These are phyloP conservation scores for Aphaenogaster floridana DNA, from an alignment of 1,140 invertebrate genomes.

Conservation along the genomic window DNA sequence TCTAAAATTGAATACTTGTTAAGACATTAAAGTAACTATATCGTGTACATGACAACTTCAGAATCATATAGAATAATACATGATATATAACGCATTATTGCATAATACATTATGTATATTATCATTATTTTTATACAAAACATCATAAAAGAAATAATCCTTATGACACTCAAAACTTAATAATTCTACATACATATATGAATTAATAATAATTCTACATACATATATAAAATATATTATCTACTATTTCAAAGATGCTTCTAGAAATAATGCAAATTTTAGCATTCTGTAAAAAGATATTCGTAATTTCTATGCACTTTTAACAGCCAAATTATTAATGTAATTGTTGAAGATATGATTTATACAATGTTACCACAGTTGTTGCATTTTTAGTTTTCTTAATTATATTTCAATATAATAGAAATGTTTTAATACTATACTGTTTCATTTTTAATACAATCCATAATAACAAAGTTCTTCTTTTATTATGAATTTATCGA, in stretches of 20 bases:
- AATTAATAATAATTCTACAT: conserved; percentile 9
- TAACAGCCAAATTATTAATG: conserved; percentile 29
- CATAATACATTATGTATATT: neutral
- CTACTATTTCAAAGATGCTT: conserved; percentile 1
- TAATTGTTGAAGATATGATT: conserved; percentile 23
- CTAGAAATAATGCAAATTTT: conserved; percentile 48
- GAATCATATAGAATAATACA: conserved; percentile 7
- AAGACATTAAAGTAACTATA: conserved; percentile 39
- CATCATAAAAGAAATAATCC: conserved; percentile 22
- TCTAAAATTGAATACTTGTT: conserved; percentile 25
- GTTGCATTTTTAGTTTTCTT: conserved; percentile 14
- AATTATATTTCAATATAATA: neutral
- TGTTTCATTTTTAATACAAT: conserved; percentile 20
- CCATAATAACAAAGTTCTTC: neutral
- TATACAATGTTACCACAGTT: conserved; percentile 17
- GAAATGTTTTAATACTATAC: conserved; percentile 4
- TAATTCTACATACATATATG: conserved; percentile 1
- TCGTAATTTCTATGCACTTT: neutral
- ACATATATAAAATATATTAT: conserved; percentile 19
- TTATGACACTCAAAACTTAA: neutral
- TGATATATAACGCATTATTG: neutral
- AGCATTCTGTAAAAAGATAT: conserved; percentile 30
- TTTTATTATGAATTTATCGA: conserved; percentile 1
- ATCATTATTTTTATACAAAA: conserved; percentile 31
- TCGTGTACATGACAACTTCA: conserved; percentile 10